A percentile compares a stretch with the other conserved stretches of the same genome.
Evolutionary conservation across 2,888 invertebrate genomes (phyloP).

Genomic region (Axea sp.): DNA sequence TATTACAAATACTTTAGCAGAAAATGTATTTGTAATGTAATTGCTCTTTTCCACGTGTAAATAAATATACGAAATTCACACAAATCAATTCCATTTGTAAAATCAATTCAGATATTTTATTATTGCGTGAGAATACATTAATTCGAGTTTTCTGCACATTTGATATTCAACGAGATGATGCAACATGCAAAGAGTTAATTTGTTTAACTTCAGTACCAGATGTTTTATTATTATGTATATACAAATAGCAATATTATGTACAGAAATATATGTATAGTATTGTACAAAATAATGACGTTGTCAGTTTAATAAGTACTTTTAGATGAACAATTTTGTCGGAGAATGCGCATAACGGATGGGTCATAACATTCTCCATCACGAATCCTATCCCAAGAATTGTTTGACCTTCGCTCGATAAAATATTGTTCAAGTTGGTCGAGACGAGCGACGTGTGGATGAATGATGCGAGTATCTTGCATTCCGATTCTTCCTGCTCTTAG

Average conservation of each 20-base stretch:
- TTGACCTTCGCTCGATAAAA: conserved; percentile 51
- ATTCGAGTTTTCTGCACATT: no score
- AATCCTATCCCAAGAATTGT: conserved; percentile 42
- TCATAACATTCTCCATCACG: conserved; percentile 24
- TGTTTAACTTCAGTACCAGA: no score
- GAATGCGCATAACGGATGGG: conserved; percentile 33
- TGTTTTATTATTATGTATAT: conserved; percentile 3
- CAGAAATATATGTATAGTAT: conserved; percentile 6
- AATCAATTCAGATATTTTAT: no score
- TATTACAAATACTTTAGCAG: no score
- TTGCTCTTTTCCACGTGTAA: no score
- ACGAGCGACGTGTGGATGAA: conserved; percentile 36
- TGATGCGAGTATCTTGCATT: conserved; percentile 43
- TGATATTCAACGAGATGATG: no score
- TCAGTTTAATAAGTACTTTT: conserved; percentile 34
- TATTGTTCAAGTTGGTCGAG: conserved; percentile 30
- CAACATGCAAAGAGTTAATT: no score
- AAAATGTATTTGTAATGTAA: no score
- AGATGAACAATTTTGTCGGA: conserved; percentile 26
- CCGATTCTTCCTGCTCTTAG: conserved; percentile 37
- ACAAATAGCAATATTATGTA: conserved; percentile 13
- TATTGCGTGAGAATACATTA: no score
- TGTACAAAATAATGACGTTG: conserved; percentile 27
- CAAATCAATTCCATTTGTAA: no score
- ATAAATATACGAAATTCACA: no score